A percentile compares a stretch with the other conserved stretches of the same genome.
These are phyloP conservation scores for Brachionus plicatilis DNA, from an alignment of 1,140 invertebrate species.

Conservation along the genomic window DNA sequence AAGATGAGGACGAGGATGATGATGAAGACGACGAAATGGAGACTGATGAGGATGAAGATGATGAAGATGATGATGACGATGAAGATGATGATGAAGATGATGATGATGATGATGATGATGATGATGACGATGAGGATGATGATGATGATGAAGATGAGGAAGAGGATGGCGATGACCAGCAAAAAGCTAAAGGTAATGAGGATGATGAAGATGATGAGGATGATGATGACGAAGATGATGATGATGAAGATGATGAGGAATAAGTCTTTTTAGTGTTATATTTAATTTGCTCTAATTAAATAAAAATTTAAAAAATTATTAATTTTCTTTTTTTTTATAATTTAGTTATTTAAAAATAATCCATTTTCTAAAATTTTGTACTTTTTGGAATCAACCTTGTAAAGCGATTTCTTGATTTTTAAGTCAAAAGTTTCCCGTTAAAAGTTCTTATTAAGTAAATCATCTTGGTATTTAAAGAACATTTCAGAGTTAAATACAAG, in stretches of 20 bases:
- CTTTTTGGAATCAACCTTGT: too few species aligned
- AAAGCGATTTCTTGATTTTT: too few species aligned
- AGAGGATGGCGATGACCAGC: neutral
- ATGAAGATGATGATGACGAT: constrained; percentile 2
- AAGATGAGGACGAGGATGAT: neutral
- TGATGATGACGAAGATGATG: too few species aligned
- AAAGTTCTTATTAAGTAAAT: too few species aligned
- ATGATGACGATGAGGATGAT: neutral
- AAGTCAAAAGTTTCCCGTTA: too few species aligned
- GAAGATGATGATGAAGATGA: neutral
- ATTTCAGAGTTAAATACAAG: too few species aligned
- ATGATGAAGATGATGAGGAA: too few species aligned
- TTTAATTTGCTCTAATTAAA: neutral
- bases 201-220: too few species aligned
- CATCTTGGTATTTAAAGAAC: too few species aligned
- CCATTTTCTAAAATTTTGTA: too few species aligned
- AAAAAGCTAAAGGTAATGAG: neutral
- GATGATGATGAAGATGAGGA: neutral
- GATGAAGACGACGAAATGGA: constrained; percentile 16
- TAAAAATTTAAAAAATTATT: neutral
- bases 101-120: neutral
- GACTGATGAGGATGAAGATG: neutral
- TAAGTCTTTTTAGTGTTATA: neutral
- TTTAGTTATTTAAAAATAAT: too few species aligned
- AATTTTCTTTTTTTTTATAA: neutral